Evolutionary conservation across 1,140 invertebrate genomes (phyloP).

Genomic region (Drosophila virilis): DNA sequence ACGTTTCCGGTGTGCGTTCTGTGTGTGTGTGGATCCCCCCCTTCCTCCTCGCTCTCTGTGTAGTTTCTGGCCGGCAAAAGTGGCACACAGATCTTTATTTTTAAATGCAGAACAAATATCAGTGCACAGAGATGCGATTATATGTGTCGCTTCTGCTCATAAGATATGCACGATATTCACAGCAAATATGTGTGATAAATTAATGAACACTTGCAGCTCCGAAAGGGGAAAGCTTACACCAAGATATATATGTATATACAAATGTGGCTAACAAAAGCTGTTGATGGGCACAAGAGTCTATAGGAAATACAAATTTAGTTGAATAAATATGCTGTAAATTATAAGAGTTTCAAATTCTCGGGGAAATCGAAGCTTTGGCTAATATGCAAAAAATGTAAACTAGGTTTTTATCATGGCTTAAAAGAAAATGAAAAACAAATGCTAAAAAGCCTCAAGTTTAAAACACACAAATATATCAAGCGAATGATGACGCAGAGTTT

Average conservation of each 20-base stretch:
- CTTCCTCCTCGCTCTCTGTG: not conserved
- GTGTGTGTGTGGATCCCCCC: not conserved
- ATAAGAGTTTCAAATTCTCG: no score
- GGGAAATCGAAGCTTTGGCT: no score
- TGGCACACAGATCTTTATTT: constrained; percentile 76
- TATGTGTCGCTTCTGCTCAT: constrained; percentile 45
- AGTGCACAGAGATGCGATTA: constrained; percentile 48
- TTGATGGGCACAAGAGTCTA: no score
- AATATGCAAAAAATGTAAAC: no score
- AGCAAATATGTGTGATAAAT: constrained; percentile 37
- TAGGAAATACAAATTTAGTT: no score
- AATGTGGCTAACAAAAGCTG: not conserved
- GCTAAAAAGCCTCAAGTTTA: no score
- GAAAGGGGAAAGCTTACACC: not conserved
- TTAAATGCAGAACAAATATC: constrained; percentile 76
- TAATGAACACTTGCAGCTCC: constrained; percentile 27
- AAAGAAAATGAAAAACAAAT: no score
- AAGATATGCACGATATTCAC: constrained; percentile 24
- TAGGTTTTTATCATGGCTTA: no score
- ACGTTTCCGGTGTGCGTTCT: constrained; percentile 62
- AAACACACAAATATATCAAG: no score
- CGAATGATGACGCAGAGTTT: no score
- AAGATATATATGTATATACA: not conserved
- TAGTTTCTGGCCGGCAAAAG: constrained; percentile 59
- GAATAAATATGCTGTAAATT: no score